Percentiles rank a stretch among this genome's conserved stretches.
Evolutionary conservation across 1,140 invertebrate species (phyloP).

Genomic region (Lepidostoma basale): DNA sequence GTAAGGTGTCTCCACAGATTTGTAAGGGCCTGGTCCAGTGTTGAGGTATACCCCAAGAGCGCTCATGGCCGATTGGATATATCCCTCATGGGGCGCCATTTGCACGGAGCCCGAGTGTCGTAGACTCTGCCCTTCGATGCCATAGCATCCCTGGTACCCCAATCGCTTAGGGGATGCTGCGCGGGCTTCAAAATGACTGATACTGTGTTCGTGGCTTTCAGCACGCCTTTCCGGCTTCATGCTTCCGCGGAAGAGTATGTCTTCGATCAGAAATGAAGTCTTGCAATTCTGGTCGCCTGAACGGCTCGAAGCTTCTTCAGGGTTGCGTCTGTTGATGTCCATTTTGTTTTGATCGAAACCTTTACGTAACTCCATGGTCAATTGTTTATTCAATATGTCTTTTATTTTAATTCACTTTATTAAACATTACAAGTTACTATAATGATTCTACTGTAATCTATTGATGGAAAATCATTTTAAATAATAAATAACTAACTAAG

Average conservation of each 20-base stretch:
- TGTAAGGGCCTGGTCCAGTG: constrained; percentile 65
- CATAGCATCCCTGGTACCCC: constrained; percentile 46
- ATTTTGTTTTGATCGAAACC: constrained; percentile 41
- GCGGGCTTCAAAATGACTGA: constrained; percentile 48
- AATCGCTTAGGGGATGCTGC: constrained; percentile 45
- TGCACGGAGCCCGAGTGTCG: constrained; percentile 55
- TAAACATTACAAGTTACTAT: too few species aligned
- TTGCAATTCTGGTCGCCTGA: constrained; percentile 51
- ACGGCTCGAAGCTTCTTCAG: constrained; percentile 50
- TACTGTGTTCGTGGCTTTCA: constrained; percentile 23
- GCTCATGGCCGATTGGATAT: constrained; percentile 69
- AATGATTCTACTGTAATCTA: too few species aligned
- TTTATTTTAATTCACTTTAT: too few species aligned
- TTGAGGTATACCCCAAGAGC: constrained; percentile 66
- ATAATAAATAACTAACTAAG: too few species aligned
- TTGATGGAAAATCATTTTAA: too few species aligned
- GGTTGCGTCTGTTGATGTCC: constrained; percentile 45
- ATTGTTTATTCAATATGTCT: too few species aligned
- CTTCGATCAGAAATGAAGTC: constrained; percentile 80
- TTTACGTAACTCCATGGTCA: constrained; percentile 39
- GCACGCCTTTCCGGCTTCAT: constrained; percentile 43
- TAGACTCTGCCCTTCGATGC: constrained; percentile 29
- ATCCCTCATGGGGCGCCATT: constrained; percentile 59
- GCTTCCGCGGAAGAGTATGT: constrained; percentile 73
- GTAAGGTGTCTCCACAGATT: constrained; percentile 68